Conservation (phyloP, 2,797 vertebrate genomes). For the Chelonia mydas region DNA sequence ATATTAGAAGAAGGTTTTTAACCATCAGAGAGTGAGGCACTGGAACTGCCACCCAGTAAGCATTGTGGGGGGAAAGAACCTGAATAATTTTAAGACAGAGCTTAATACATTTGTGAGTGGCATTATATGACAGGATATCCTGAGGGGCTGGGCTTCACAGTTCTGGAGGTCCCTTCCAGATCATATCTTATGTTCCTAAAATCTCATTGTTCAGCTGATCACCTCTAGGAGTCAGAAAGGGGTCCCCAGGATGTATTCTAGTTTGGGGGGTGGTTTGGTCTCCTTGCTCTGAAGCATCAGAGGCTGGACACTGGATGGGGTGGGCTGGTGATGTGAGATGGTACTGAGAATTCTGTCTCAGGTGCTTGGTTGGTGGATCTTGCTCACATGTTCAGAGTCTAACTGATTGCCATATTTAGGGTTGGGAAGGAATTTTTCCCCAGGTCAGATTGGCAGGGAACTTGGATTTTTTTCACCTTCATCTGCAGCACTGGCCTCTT, state of each 20-base stretch:
- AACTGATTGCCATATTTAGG: not conserved
- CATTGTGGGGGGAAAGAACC: not conserved
- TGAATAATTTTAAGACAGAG: not conserved
- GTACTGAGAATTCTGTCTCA: not conserved
- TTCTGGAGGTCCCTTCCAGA: not conserved
- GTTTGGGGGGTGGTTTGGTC: not conserved
- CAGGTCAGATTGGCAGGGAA: not conserved
- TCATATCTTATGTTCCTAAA: not conserved
- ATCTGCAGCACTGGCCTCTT: not conserved
- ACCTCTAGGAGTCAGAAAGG: not conserved
- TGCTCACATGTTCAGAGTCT: not conserved
- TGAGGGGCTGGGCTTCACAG: not conserved
- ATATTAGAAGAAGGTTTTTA: not conserved
- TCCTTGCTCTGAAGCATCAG: not conserved
- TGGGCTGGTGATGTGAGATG: not conserved
- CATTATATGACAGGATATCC: not conserved
- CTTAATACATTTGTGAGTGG: not conserved
- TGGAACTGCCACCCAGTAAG: not conserved
- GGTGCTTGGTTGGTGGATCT: not conserved
- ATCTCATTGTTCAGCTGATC: not conserved
- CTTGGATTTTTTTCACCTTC: not conserved
- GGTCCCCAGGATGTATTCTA: not conserved
- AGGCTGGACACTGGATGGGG: not conserved
- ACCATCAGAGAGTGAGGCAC: not conserved
- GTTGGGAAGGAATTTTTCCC: not conserved